Percentiles rank a stretch among this genome's conserved stretches.
phyloP scores from a whole-genome alignment of 2,888 invertebrate genomes.

The Zelleria hepariella region DNA sequence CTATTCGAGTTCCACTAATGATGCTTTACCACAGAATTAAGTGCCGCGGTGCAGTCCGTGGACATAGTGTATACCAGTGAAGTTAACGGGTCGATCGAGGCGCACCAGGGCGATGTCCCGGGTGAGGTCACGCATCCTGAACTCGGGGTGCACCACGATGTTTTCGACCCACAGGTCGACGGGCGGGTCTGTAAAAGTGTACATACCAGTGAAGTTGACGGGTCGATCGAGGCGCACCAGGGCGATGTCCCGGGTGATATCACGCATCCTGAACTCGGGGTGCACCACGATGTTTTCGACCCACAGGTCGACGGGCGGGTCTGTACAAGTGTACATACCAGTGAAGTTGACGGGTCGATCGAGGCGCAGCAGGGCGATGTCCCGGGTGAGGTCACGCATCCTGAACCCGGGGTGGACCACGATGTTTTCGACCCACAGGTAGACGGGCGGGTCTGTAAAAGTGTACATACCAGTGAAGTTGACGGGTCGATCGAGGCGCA shows the following conservation, averaged over 20 bases:
- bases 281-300: conserved; percentile 51
- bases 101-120: too few species aligned
- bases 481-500: conserved; percentile 58
- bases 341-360: conserved; percentile 52
- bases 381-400: conserved; percentile 50
- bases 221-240: conserved; percentile 57
- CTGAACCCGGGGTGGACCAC: conserved; percentile 66
- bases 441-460: conserved; percentile 18
- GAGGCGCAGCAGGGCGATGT: conserved; percentile 71
- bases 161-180: too few species aligned
- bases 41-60: too few species aligned
- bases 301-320: conserved; percentile 22
- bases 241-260: conserved; percentile 68
- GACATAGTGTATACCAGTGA: conserved; percentile 71
- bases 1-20: too few species aligned
- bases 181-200: too few species aligned
- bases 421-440: conserved; percentile 29
- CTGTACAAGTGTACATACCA: conserved; percentile 38
- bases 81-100: too few species aligned
- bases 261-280: conserved; percentile 56
- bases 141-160: too few species aligned
- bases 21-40: too few species aligned
- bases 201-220: conserved; percentile 62
- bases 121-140: too few species aligned
- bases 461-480: conserved; percentile 55